A percentile compares a stretch with the other conserved stretches of the same genome.
phyloP scores from a whole-genome alignment of 1,140 invertebrate genomes.

The Spodoptera frugiperda region DNA sequence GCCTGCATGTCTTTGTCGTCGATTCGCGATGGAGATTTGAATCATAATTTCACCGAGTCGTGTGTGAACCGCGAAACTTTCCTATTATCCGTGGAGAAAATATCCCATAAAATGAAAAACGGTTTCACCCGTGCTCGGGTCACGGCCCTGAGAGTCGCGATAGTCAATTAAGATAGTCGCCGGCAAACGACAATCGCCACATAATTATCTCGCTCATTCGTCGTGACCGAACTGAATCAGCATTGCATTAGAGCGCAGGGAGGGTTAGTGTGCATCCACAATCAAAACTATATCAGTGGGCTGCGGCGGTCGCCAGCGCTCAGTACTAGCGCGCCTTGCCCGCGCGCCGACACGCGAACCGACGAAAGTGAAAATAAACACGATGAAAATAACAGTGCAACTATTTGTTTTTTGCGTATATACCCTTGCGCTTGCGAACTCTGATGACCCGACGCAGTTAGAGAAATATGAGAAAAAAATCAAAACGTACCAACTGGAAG shows the following conservation, averaged over 20 bases:
- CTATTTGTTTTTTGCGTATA: constrained; percentile 68
- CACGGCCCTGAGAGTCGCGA: constrained; percentile 76
- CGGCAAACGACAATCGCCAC: constrained; percentile 75
- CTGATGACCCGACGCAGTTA: constrained; percentile 64
- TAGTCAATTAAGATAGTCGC: constrained; percentile 80
- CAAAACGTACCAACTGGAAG: constrained; percentile 81
- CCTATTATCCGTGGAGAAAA: constrained; percentile 69
- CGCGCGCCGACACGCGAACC: constrained; percentile 71
- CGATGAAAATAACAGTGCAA: constrained; percentile 78
- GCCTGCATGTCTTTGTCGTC: constrained; percentile 32
- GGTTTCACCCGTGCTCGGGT: constrained; percentile 78
- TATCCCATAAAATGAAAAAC: constrained; percentile 73
- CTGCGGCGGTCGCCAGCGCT: constrained; percentile 64
- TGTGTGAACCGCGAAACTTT: constrained; percentile 55
- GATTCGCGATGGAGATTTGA: constrained; percentile 20
- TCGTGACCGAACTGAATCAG: constrained; percentile 81
- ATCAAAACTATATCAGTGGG: constrained; percentile 83
- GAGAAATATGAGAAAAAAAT: constrained; percentile 70
- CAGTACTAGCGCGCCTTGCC: constrained; percentile 74
- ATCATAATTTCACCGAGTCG: constrained; percentile 45
- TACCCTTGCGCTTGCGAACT: constrained; percentile 59
- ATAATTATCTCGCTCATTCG: constrained; percentile 82
- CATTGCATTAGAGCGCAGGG: constrained; percentile 82
- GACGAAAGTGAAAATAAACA: constrained; percentile 76
- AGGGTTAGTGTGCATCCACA: constrained; percentile 80